These are phyloP conservation scores for Musca domestica DNA, from an alignment of 1,140 invertebrate genomes.

Conservation along the genomic window DNA sequence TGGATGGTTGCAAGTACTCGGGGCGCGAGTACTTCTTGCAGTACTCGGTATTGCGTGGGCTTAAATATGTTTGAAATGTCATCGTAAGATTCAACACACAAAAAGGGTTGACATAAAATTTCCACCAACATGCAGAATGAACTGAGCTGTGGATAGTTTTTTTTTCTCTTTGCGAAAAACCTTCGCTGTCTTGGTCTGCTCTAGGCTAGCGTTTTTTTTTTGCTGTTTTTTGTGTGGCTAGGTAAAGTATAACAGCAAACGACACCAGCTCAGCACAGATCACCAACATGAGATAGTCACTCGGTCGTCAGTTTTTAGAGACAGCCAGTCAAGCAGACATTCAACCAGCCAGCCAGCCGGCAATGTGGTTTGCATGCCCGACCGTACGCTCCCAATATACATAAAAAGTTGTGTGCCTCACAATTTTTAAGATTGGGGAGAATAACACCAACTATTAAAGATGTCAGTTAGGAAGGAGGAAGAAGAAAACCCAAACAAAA, in stretches of 20 bases:
- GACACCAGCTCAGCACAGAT: neutral
- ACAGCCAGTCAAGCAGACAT: too few species aligned
- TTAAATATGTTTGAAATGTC: slow-evolving; percentile 55
- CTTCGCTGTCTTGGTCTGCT: neutral
- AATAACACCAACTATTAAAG: slow-evolving; percentile 16
- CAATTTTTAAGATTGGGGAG: neutral
- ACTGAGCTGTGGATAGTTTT: neutral
- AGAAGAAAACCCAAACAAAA: neutral
- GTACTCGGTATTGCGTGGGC: slow-evolving; percentile 41
- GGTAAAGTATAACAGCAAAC: slow-evolving; percentile 22
- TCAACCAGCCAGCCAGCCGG: too few species aligned
- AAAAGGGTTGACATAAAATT: slow-evolving; percentile 55
- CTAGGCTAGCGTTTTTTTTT: neutral
- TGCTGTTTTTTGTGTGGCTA: neutral
- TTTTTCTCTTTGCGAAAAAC: neutral
- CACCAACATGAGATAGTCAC: slow-evolving; percentile 14
- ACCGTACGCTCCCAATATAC: neutral
- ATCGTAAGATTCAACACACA: slow-evolving; percentile 55
- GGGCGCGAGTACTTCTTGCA: slow-evolving; percentile 6
- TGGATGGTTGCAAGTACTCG: neutral
- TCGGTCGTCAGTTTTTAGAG: too few species aligned
- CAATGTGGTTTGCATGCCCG: neutral
- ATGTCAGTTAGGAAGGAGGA: slow-evolving; percentile 9
- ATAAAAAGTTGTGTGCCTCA: slow-evolving; percentile 15
- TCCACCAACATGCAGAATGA: slow-evolving; percentile 48